Evolutionary conservation across 1,140 invertebrate species (phyloP).

Genomic region (Cyrtorhinus lividipennis): DNA sequence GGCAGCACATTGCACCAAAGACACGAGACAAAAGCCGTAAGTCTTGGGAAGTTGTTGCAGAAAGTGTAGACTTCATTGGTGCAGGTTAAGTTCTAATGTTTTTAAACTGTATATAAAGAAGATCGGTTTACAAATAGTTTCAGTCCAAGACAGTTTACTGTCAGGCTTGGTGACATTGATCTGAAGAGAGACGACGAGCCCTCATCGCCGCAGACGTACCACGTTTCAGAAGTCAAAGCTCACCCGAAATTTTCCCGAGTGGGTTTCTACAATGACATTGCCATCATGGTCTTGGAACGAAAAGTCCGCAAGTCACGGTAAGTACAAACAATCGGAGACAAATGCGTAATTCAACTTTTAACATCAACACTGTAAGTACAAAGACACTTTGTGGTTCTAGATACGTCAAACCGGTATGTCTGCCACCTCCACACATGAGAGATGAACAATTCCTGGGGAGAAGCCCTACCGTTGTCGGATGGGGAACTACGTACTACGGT

Average conservation of each 20-base stretch:
- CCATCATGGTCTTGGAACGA: slow-evolving; percentile 56
- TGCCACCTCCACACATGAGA: slow-evolving; percentile 46
- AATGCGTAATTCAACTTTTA: too few species aligned
- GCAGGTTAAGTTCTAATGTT: too few species aligned
- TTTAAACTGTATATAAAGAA: too few species aligned
- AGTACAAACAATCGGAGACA: too few species aligned
- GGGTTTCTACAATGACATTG: slow-evolving; percentile 86
- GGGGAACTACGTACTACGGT: slow-evolving; percentile 76
- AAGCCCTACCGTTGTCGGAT: slow-evolving; percentile 76
- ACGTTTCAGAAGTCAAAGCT: slow-evolving; percentile 57
- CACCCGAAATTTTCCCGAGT: slow-evolving; percentile 68
- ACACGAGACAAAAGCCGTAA: slow-evolving; percentile 74
- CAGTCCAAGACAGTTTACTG: slow-evolving; percentile 68
- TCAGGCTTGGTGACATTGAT: slow-evolving; percentile 76
- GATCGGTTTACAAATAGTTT: too few species aligned
- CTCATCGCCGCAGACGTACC: slow-evolving; percentile 57
- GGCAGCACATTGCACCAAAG: slow-evolving; percentile 81
- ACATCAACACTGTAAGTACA: too few species aligned
- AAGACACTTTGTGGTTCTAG: too few species aligned
- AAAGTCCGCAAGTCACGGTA: slow-evolving; percentile 56
- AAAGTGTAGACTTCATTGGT: too few species aligned
- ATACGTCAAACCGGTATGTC: slow-evolving; percentile 79
- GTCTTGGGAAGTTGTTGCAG: too few species aligned
- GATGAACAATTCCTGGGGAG: slow-evolving; percentile 48
- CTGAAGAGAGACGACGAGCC: slow-evolving; percentile 65